Evolutionary conservation across 2,888 invertebrate genomes (phyloP), one percentile per base, ranked within the genome.

Genomic region (Flexamia atlantica): DNA sequence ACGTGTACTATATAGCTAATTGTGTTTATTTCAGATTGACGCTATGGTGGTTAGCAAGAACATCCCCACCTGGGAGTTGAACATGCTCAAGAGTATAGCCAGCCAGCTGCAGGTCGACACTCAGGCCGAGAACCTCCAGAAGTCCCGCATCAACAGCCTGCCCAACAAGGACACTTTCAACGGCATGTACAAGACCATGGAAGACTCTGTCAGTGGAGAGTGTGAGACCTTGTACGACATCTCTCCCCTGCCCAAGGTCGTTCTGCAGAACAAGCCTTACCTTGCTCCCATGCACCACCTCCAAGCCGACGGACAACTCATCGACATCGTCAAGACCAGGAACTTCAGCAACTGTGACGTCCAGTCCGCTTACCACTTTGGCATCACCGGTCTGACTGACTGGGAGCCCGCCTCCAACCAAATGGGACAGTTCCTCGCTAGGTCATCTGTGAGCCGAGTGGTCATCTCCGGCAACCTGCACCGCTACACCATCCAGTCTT

Each of bases 201-300:
- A 95, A 82, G 68, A 93, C 87, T 93, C 95, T 53, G 93, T 95
- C 28, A 93, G 93, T 74, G 95, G 95, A 72, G 92, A 93, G 89
- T 94, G 94, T 87, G 94, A 95, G 85, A 94, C 94, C n/a, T 88
- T 93, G n/a, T 95, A 95, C 89, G 92, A 94, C 72, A 92, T 95
- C 64, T 91, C 92, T 14, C 93, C 93, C 9, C 90, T 94, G 76
- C 91, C 93, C 5, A 90, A 93, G 30, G 92, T 92, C 88, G 90
- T 92, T 89, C 89, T 93, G 70, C 91, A 93, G 81, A 90, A 90
- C 83, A 88, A 92, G n/a, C 93, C 93, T 0, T 90, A 92, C 86
- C 91, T 93, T 86, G 91, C 91, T 46, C 92, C 92, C 5, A 85
- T 90, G 74, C 90, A 90, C 0, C 90, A 93, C 32, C 90, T 93